These are phyloP conservation scores for Gobius niger DNA, from an alignment of 2,113 vertebrate genomes.

Conservation along the genomic window DNA sequence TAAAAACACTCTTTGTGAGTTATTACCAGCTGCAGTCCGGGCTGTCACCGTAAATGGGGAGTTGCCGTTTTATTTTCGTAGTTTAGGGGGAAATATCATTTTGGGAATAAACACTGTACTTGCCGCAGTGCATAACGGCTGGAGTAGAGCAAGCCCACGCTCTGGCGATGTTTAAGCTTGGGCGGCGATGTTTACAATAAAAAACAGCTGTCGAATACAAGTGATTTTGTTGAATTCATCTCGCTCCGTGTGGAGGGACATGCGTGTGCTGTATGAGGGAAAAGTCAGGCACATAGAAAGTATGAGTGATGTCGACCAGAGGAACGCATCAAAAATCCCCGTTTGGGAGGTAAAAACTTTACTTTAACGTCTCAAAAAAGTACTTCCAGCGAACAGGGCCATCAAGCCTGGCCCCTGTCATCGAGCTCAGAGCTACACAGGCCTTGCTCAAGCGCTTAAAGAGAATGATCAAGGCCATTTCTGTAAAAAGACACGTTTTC, in stretches of 20 bases:
- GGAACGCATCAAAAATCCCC: no score
- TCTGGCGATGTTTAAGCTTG: neutral
- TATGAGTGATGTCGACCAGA: no score
- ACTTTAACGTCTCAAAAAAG: constrained; percentile 34
- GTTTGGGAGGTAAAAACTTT: neutral
- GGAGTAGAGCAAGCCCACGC: neutral
- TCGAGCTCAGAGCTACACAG: constrained; percentile 44
- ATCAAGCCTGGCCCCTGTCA: constrained; percentile 45
- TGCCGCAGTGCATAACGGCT: neutral
- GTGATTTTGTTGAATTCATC: no score
- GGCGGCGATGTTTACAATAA: neutral
- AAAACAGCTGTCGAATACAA: neutral
- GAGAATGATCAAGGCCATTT: constrained; percentile 29
- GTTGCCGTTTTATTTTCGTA: constrained; percentile 10
- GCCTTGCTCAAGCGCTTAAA: constrained; percentile 31
- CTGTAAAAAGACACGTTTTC: constrained; percentile 19
- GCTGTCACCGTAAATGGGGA: neutral
- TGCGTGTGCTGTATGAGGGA: no score
- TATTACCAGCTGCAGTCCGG: constrained; percentile 13
- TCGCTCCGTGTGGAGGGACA: no score
- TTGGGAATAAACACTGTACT: neutral
- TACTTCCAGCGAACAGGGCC: constrained; percentile 37
- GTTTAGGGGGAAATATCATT: constrained; percentile 13
- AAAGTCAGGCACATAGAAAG: no score
- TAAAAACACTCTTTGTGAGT: constrained; percentile 26